phyloP scores from a whole-genome alignment of 2,888 invertebrate species.

The Hypolimnas misippus region DNA sequence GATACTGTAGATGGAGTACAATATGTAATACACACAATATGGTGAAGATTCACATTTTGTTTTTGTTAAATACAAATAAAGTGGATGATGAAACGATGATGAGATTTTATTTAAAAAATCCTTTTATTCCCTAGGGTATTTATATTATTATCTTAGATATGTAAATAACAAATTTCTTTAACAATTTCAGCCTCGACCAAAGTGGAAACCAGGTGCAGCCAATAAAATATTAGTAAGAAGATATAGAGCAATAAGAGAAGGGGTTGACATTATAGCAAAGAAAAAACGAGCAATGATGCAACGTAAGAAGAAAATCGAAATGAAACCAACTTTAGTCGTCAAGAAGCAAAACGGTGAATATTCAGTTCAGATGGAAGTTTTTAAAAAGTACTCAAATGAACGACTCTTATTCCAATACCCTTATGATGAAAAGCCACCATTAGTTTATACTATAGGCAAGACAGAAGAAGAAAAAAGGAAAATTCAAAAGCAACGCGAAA shows the following conservation, averaged over 20 bases:
- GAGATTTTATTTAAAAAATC: too few species aligned
- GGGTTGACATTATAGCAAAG: conserved; percentile 67
- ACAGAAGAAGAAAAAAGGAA: conserved; percentile 69
- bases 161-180: too few species aligned
- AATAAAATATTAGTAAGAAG: conserved; percentile 68
- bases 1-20: too few species aligned
- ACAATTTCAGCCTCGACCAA: conserved; percentile 63
- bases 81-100: too few species aligned
- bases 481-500: conserved; percentile 66
- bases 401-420: conserved; percentile 71
- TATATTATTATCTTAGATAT: too few species aligned
- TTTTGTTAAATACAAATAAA: too few species aligned
- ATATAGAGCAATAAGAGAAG: conserved; percentile 66
- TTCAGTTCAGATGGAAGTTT: conserved; percentile 76
- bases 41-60: conserved; percentile 3
- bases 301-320: conserved; percentile 71
- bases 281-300: conserved; percentile 72
- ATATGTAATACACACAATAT: too few species aligned
- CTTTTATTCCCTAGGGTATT: too few species aligned
- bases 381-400: conserved; percentile 76
- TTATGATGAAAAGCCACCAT: conserved; percentile 73
- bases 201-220: conserved; percentile 76
- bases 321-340: conserved; percentile 69
- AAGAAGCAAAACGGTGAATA: conserved; percentile 72
- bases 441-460: conserved; percentile 72